phyloP scores from a whole-genome alignment of 2,888 invertebrate genomes.

The Melieria crassipennis region DNA sequence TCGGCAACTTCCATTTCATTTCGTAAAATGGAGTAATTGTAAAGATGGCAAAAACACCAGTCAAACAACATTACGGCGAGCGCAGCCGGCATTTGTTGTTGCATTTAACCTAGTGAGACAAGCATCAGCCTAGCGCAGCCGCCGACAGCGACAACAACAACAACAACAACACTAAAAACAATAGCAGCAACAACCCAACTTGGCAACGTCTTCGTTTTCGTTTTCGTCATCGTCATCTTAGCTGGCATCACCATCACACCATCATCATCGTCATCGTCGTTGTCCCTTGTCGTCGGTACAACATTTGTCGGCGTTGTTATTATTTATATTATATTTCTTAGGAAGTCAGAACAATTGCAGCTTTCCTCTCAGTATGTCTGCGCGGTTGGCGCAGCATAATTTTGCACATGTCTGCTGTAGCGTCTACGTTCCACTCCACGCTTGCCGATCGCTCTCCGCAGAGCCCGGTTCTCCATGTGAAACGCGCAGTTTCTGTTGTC shows the following conservation, averaged over 20 bases:
- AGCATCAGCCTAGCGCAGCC: background rate
- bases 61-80: background rate
- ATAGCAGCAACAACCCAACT: background rate
- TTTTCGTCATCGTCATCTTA: slow-evolving; percentile 1
- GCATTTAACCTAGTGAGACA: slow-evolving; percentile 12
- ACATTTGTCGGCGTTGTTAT: background rate
- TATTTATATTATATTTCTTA: slow-evolving; percentile 30
- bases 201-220: background rate
- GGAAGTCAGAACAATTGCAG: slow-evolving; percentile 25
- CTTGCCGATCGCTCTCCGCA: too few relatives aligned
- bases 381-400: too few relatives aligned
- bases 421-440: too few relatives aligned
- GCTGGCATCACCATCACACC: background rate
- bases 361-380: background rate
- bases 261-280: slow-evolving; percentile 8
- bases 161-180: too few relatives aligned
- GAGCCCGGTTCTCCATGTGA: too few relatives aligned
- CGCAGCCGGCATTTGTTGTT: background rate
- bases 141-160: too few relatives aligned
- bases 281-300: background rate
- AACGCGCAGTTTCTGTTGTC: too few relatives aligned
- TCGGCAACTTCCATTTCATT: slow-evolving; percentile 12
- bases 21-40: slow-evolving; percentile 10
- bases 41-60: background rate
- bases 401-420: too few relatives aligned